phyloP scores from a whole-genome alignment of 2,888 invertebrate genomes.

The Erebia aethiops region DNA sequence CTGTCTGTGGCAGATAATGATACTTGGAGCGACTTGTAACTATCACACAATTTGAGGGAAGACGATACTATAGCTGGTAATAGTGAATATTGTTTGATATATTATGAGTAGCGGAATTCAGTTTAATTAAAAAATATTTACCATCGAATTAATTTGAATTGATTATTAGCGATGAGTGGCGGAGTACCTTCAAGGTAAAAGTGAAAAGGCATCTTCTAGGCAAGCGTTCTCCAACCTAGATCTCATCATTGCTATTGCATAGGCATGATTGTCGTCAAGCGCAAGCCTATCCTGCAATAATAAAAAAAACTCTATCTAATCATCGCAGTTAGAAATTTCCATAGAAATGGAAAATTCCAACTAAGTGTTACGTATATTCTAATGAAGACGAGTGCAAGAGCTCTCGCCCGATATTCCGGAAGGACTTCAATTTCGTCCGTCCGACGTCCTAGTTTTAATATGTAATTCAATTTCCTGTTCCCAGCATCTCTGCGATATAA shows the following conservation, averaged over 20 bases:
- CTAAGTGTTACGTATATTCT: not conserved
- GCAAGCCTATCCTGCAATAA: too few species aligned
- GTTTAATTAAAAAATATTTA: not conserved
- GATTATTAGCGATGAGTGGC: too few species aligned
- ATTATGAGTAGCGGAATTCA: not conserved
- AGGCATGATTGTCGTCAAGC: too few species aligned
- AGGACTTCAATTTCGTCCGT: conserved; percentile 32
- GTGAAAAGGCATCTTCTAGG: too few species aligned
- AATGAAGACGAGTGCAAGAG: conserved; percentile 8
- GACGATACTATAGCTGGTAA: not conserved
- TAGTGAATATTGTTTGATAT: too few species aligned
- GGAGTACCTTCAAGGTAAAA: too few species aligned
- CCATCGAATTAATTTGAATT: too few species aligned
- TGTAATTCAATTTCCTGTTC: conserved; percentile 38
- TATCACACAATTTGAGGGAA: conserved; percentile 29
- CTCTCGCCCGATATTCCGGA: conserved; percentile 42
- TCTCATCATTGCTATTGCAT: too few species aligned
- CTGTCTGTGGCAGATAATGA: conserved; percentile 39
- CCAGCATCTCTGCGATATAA: conserved; percentile 24
- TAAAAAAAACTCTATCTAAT: not conserved
- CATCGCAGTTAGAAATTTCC: not conserved
- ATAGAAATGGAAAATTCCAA: not conserved
- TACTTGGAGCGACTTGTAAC: conserved; percentile 39
- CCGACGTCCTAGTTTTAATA: conserved; percentile 36
- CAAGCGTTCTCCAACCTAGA: too few species aligned